phyloP scores from a whole-genome alignment of 2,113 vertebrate species.

The Spea bombifrons region DNA sequence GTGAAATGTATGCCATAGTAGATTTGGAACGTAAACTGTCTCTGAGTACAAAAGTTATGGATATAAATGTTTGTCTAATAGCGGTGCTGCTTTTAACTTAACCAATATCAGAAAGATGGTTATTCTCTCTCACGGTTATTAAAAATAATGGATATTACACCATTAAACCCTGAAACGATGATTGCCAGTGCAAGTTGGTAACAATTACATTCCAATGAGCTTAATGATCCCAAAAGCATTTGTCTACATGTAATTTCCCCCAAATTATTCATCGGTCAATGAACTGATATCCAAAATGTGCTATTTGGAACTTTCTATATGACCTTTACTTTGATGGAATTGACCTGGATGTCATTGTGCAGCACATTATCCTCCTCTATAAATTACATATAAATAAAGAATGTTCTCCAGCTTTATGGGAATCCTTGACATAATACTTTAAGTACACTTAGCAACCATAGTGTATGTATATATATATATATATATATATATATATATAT shows the following conservation, averaged over 20 bases:
- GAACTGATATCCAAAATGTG: constrained; percentile 21
- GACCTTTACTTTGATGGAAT: constrained; percentile 31
- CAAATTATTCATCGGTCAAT: constrained; percentile 10
- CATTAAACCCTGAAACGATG: constrained; percentile 6
- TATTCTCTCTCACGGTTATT: neutral
- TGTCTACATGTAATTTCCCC: constrained; percentile 7
- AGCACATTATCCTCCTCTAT: neutral
- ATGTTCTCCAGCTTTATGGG: constrained; percentile 17
- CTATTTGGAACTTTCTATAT: constrained; percentile 20
- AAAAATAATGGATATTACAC: constrained; percentile 11
- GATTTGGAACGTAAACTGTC: no score
- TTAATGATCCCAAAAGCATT: constrained; percentile 31
- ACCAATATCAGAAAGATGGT: no score
- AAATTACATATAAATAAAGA: constrained; percentile 8
- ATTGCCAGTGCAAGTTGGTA: constrained; percentile 3
- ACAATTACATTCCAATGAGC: constrained; percentile 21
- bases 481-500: constrained; percentile 5
- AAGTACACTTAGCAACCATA: constrained; percentile 26
- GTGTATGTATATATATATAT: neutral
- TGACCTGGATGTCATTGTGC: constrained; percentile 10
- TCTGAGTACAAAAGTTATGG: no score
- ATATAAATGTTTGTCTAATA: no score
- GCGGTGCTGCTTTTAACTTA: no score
- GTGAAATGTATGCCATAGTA: no score
- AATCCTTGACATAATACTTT: constrained; percentile 26